Conservation (phyloP, 2,888 invertebrate genomes). For the Muscina levida region DNA sequence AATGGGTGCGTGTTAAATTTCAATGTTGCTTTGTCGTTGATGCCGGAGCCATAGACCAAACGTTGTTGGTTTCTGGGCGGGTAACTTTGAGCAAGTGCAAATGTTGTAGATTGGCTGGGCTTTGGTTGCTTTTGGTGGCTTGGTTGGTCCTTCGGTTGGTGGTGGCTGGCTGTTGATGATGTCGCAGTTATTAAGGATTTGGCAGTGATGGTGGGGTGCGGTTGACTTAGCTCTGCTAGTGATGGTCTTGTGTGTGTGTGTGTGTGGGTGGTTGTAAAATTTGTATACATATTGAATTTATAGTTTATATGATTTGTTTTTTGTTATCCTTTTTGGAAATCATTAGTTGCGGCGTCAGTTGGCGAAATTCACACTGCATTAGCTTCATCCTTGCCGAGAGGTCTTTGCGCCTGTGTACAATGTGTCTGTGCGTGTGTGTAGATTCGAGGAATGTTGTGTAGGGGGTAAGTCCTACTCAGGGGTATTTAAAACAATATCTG, state of each 20-base stretch:
- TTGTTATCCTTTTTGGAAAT: conserved; percentile 28
- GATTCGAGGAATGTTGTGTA: no score
- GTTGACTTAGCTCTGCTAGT: no score
- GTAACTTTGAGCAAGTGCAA: conserved; percentile 73
- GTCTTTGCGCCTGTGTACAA: not conserved
- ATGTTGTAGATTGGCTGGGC: conserved; percentile 69
- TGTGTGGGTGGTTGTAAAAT: conserved; percentile 74
- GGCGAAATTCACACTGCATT: conserved; percentile 64
- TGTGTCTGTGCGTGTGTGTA: not conserved
- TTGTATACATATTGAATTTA: conserved; percentile 66
- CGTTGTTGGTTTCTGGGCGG: conserved; percentile 74
- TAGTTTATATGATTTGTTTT: conserved; percentile 62
- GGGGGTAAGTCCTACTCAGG: no score
- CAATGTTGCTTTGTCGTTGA: conserved; percentile 4
- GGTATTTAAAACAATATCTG: no score
- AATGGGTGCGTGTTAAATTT: conserved; percentile 70
- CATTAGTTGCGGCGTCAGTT: conserved; percentile 68
- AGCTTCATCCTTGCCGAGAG: not conserved
- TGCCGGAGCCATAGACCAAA: conserved; percentile 71
- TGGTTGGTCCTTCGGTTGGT: conserved; percentile 22
- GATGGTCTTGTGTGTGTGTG: conserved; percentile 50
- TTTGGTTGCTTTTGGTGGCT: conserved; percentile 57
- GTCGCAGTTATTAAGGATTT: conserved; percentile 20
- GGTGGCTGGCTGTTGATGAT: conserved; percentile 32
- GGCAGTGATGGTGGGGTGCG: conserved; percentile 50